A percentile compares a stretch with the other conserved stretches of the same genome.
phyloP scores from a whole-genome alignment of 2,113 vertebrate species.

The Paralichthys olivaceus region DNA sequence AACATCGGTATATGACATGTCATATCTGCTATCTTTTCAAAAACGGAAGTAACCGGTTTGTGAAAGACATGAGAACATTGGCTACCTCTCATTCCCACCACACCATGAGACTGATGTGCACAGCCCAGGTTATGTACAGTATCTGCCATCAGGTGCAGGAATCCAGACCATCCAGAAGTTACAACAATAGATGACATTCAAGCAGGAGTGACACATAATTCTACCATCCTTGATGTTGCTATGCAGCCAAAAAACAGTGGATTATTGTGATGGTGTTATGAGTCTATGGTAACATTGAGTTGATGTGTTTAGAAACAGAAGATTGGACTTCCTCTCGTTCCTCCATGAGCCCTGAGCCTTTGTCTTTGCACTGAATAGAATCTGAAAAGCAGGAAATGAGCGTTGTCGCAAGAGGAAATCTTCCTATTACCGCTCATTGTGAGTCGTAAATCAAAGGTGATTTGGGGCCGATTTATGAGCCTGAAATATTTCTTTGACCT shows the following conservation, averaged over 20 bases:
- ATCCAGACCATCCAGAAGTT: constrained; percentile 41
- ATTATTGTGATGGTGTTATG: constrained; percentile 36
- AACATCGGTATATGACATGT: not conserved
- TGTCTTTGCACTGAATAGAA: constrained; percentile 38
- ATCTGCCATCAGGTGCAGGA: constrained; percentile 25
- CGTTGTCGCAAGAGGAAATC: not conserved
- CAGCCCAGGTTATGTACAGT: not conserved
- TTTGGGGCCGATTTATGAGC: not conserved
- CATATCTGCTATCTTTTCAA: not conserved
- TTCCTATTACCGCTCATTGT: not conserved
- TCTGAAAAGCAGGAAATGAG: not conserved
- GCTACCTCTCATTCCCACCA: not conserved
- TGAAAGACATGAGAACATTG: constrained; percentile 39
- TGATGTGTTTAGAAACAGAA: constrained; percentile 6
- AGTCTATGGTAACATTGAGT: constrained; percentile 36
- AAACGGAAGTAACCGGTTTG: not conserved
- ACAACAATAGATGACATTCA: constrained; percentile 51
- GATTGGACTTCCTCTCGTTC: constrained; percentile 16
- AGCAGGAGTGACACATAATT: constrained; percentile 22
- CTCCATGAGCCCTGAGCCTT: constrained; percentile 5
- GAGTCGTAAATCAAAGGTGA: constrained; percentile 4
- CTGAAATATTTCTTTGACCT: not conserved
- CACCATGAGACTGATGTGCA: not conserved
- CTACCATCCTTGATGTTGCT: constrained; percentile 44
- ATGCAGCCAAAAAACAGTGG: constrained; percentile 53